These are phyloP conservation scores for Perca flavescens DNA, from an alignment of 2,113 vertebrate genomes.

Conservation along the genomic window DNA sequence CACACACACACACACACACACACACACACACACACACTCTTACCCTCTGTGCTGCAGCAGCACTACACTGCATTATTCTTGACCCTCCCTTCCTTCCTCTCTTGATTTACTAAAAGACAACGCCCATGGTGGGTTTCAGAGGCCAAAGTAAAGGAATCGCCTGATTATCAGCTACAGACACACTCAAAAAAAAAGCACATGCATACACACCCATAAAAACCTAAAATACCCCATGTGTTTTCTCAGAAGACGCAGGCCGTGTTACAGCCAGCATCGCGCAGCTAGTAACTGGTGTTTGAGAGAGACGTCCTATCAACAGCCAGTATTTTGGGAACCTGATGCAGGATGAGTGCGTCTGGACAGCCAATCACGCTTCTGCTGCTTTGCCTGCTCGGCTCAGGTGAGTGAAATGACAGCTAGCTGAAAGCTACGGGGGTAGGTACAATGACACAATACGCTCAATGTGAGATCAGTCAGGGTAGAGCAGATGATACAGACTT, in stretches of 20 bases:
- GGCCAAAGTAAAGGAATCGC: constrained; percentile 68
- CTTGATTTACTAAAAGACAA: constrained; percentile 77
- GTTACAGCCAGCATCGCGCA: constrained; percentile 11
- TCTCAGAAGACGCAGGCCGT: constrained; percentile 41
- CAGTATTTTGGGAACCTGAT: neutral
- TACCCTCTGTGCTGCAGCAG: constrained; percentile 45
- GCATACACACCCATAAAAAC: constrained; percentile 43
- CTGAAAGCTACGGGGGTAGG: neutral
- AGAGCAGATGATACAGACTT: neutral
- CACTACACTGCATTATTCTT: constrained; percentile 66
- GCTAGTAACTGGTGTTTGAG: neutral
- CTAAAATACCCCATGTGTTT: constrained; percentile 14
- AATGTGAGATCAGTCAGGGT: neutral
- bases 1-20: neutral
- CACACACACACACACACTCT: neutral
- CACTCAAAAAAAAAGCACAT: neutral
- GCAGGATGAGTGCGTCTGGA: constrained; percentile 59
- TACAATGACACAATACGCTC: fast-evolving
- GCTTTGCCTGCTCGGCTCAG: constrained; percentile 52
- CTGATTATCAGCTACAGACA: constrained; percentile 65
- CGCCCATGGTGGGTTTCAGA: constrained; percentile 75
- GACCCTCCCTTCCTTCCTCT: constrained; percentile 83
- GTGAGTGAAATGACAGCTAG: constrained; percentile 63
- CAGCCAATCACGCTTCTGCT: constrained; percentile 50
- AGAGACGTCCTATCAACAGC: constrained; percentile 19